A percentile compares a stretch with the other conserved stretches of the same genome.
These are phyloP conservation scores for Aethes cnicana DNA, from an alignment of 2,888 invertebrate genomes.

Conservation along the genomic window DNA sequence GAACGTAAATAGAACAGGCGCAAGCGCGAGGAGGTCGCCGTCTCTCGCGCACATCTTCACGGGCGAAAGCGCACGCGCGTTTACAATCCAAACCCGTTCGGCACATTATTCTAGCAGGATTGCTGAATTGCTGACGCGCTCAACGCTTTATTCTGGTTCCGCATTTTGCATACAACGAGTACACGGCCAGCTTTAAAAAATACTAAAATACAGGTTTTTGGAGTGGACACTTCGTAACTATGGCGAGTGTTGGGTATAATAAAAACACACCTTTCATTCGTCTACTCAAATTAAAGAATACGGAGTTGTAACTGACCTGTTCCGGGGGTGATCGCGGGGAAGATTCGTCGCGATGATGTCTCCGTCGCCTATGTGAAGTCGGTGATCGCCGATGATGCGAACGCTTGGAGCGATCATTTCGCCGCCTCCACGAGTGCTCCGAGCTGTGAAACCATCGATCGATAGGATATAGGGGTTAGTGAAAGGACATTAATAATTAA, in stretches of 20 bases:
- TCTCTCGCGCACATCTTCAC: slow-evolving; percentile 81
- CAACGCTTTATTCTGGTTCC: slow-evolving; percentile 73
- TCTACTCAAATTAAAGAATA: slow-evolving; percentile 50
- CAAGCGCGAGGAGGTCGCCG: slow-evolving; percentile 80
- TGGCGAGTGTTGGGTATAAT: slow-evolving; percentile 59
- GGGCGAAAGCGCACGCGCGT: slow-evolving; percentile 79
- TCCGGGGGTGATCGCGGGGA: slow-evolving; percentile 75
- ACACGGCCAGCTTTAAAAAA: slow-evolving; percentile 44
- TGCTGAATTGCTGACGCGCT: slow-evolving; percentile 74
- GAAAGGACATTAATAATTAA: slow-evolving; percentile 47
- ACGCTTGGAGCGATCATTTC: slow-evolving; percentile 92
- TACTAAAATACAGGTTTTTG: slow-evolving; percentile 58
- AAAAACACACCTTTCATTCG: slow-evolving; percentile 56
- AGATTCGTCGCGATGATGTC: slow-evolving; percentile 80
- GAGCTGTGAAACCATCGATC: slow-evolving; percentile 86
- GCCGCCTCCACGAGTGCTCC: slow-evolving; percentile 89
- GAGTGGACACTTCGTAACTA: slow-evolving; percentile 71
- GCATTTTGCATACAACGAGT: slow-evolving; percentile 63
- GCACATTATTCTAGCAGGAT: slow-evolving; percentile 70
- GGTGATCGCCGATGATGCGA: slow-evolving; percentile 92
- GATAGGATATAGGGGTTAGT: slow-evolving; percentile 80
- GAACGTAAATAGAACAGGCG: slow-evolving; percentile 81
- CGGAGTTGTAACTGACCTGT: slow-evolving; percentile 72
- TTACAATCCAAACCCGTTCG: slow-evolving; percentile 76
- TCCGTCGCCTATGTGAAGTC: slow-evolving; percentile 88